These are phyloP conservation scores for Pipistrellus pipistrellus DNA, from an alignment of 2,797 vertebrate genomes.

Conservation along the genomic window DNA sequence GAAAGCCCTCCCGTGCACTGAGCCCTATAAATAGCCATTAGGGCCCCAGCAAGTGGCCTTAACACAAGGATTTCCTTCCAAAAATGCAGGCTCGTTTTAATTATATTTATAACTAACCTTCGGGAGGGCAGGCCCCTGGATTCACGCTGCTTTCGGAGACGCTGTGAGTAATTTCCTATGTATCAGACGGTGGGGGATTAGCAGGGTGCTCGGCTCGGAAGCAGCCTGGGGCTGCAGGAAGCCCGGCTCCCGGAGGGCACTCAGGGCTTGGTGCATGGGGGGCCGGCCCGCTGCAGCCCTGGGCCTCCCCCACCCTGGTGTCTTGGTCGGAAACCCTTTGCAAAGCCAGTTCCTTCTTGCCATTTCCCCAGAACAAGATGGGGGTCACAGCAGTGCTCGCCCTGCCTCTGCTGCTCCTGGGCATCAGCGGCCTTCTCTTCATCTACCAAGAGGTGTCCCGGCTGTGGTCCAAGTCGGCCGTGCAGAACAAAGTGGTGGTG, in stretches of 20 bases:
- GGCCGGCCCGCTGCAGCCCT: not conserved
- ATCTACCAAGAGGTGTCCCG: conserved; percentile 94
- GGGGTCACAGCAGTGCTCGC: conserved; percentile 89
- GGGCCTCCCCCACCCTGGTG: accelerated
- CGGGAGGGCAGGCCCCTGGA: conserved; percentile 60
- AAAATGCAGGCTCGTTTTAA: conserved; percentile 76
- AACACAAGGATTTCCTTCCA: conserved; percentile 72
- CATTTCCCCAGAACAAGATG: conserved; percentile 89
- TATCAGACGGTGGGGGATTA: conserved; percentile 57
- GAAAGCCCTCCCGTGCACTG: conserved; percentile 75
- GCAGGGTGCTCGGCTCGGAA: conserved; percentile 12
- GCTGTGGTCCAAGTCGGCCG: conserved; percentile 94
- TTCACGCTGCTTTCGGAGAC: conserved; percentile 49
- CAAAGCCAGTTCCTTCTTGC: not conserved
- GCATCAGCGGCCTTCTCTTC: conserved; percentile 94
- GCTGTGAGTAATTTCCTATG: conserved; percentile 84
- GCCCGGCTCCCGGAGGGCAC: not conserved
- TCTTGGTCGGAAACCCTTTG: not conserved
- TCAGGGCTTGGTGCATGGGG: not conserved
- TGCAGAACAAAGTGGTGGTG: conserved; percentile 97
- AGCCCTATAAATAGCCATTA: conserved; percentile 85
- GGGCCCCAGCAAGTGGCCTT: conserved; percentile 77
- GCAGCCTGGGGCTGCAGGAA: not conserved
- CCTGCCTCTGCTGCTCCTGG: conserved; percentile 93
- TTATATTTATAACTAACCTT: conserved; percentile 70